These are phyloP conservation scores for Bujurquina vittata DNA, from an alignment of 2,113 vertebrate genomes.

Conservation along the genomic window DNA sequence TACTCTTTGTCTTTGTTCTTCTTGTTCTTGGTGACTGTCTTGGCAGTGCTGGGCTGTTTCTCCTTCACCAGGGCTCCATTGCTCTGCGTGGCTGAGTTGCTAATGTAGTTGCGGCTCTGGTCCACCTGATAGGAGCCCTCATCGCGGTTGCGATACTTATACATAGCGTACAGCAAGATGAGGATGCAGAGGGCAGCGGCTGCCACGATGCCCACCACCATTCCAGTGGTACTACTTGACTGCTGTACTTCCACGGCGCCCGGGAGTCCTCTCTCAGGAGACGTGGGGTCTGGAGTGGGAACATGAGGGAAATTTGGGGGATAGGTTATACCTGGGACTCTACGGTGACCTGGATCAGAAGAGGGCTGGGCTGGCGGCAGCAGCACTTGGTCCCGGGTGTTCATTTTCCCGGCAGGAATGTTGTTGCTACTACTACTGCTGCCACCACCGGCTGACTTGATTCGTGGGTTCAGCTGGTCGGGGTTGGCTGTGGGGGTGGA, in stretches of 20 bases:
- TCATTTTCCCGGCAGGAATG: slow-evolving; percentile 91
- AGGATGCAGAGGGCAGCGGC: slow-evolving; percentile 95
- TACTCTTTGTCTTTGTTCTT: slow-evolving; percentile 98
- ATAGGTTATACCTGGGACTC: slow-evolving; percentile 84
- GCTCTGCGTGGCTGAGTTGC: slow-evolving; percentile 92
- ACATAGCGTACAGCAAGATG: slow-evolving; percentile 96
- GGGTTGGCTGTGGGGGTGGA: slow-evolving; percentile 83
- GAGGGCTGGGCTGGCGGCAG: slow-evolving; percentile 86
- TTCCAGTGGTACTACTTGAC: slow-evolving; percentile 94
- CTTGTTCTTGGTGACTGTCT: slow-evolving; percentile 91
- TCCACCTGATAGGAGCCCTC: slow-evolving; percentile 96
- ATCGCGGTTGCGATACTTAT: slow-evolving; percentile 95
- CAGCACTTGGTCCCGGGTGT: slow-evolving; percentile 89
- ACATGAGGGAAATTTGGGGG: slow-evolving; percentile 89
- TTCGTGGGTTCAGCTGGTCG: slow-evolving; percentile 72
- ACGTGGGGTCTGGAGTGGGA: slow-evolving; percentile 90
- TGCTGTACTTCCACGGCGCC: slow-evolving; percentile 92
- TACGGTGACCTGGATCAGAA: slow-evolving; percentile 81
- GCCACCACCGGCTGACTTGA: slow-evolving; percentile 64
- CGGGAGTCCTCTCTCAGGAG: slow-evolving; percentile 86
- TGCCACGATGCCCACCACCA: slow-evolving; percentile 96
- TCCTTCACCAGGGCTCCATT: slow-evolving; percentile 90
- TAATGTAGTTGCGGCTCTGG: slow-evolving; percentile 95
- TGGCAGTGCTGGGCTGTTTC: slow-evolving; percentile 85
- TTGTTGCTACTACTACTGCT: slow-evolving; percentile 71